phyloP scores from a whole-genome alignment of 2,888 invertebrate genomes.

The Tubulanus polymorphus region DNA sequence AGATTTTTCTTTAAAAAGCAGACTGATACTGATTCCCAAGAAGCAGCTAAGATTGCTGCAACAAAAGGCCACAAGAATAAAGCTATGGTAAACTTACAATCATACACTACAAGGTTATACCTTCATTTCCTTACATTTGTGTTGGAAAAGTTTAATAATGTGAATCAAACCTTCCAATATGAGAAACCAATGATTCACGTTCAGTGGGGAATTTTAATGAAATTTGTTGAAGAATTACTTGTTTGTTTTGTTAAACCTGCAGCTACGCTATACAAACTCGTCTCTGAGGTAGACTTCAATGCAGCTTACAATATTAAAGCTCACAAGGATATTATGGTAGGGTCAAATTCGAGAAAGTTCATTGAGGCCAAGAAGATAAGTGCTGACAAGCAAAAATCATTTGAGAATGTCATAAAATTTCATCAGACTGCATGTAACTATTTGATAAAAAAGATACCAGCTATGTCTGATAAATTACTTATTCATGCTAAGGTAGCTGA shows the following conservation, averaged over 20 bases:
- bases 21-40: too few relatives aligned
- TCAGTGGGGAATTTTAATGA: conserved; percentile 6
- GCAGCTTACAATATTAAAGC: neutral
- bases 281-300: conserved; percentile 7
- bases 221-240: conserved; percentile 8
- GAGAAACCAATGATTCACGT: conserved; percentile 18
- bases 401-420: conserved; percentile 7
- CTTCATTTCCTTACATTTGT: conserved; percentile 14
- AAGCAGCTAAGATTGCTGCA: too few relatives aligned
- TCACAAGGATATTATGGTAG: neutral
- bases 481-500: conserved; percentile 18
- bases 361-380: conserved; percentile 13
- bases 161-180: conserved; percentile 10
- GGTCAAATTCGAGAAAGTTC: conserved; percentile 12
- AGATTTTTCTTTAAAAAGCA: too few relatives aligned
- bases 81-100: too few relatives aligned
- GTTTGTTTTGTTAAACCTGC: conserved; percentile 16
- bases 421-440: conserved; percentile 14
- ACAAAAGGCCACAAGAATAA: too few relatives aligned
- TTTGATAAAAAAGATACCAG: conserved; percentile 17
- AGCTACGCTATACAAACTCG: conserved; percentile 4
- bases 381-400: conserved; percentile 15
- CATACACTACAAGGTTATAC: too few relatives aligned
- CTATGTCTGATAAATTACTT: conserved; percentile 17
- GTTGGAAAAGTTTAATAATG: conserved; percentile 16